These are phyloP conservation scores for Crax fasciolata DNA, from an alignment of 2,797 vertebrate species.

Conservation along the genomic window DNA sequence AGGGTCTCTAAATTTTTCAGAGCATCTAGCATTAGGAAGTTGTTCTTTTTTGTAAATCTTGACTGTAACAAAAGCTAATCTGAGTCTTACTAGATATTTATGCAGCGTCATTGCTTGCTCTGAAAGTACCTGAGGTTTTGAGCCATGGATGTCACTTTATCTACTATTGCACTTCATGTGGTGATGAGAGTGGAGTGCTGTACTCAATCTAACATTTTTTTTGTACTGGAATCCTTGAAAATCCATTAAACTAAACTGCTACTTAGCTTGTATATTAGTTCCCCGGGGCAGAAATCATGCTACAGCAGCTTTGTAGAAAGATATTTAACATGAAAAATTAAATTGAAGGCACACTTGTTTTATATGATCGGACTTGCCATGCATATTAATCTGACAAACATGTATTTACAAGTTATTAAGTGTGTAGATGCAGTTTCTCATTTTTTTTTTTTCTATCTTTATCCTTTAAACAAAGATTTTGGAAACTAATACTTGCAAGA, in stretches of 20 bases:
- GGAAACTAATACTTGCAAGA: neutral
- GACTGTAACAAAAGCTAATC: neutral
- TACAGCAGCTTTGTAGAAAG: slow-evolving; percentile 19
- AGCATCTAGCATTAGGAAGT: slow-evolving; percentile 21
- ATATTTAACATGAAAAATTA: slow-evolving; percentile 23
- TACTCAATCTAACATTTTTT: neutral
- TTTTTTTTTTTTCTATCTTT: neutral
- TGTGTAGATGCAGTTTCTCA: neutral
- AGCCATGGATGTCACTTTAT: neutral
- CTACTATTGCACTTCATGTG: neutral
- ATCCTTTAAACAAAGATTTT: neutral
- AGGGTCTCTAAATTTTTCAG: neutral
- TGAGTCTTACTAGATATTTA: neutral
- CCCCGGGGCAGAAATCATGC: slow-evolving; percentile 6
- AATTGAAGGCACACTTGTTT: slow-evolving; percentile 1
- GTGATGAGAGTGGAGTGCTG: neutral
- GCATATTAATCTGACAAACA: slow-evolving; percentile 26
- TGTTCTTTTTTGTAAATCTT: slow-evolving; percentile 37
- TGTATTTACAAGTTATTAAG: slow-evolving; percentile 36
- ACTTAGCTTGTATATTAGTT: slow-evolving; percentile 57
- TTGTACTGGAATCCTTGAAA: slow-evolving; percentile 56
- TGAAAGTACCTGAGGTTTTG: neutral
- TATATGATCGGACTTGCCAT: slow-evolving; percentile 28
- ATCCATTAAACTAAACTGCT: slow-evolving; percentile 42
- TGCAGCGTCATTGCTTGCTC: neutral